These are phyloP conservation scores for Amiota mariae DNA, from an alignment of 2,888 invertebrate species.

Conservation along the genomic window DNA sequence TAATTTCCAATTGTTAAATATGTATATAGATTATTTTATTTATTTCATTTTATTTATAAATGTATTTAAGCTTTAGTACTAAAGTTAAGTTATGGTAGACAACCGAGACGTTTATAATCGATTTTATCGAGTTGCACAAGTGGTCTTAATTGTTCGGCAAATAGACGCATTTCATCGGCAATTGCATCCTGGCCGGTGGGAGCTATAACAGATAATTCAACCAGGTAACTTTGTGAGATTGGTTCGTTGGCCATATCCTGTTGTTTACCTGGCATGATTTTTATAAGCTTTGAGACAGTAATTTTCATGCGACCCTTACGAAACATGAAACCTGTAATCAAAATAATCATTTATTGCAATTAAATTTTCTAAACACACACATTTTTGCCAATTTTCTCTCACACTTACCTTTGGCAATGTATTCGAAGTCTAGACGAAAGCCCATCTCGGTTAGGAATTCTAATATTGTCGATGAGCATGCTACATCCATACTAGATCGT, in stretches of 20 bases:
- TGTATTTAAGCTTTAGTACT: not conserved
- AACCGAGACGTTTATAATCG: constrained; percentile 84
- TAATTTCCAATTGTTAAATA: too few species aligned
- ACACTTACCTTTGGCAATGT: constrained; percentile 84
- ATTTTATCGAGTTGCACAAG: constrained; percentile 94
- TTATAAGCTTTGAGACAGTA: constrained; percentile 94
- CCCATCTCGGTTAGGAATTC: constrained; percentile 95
- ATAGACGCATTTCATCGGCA: constrained; percentile 95
- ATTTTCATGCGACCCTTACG: constrained; percentile 97
- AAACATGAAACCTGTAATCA: constrained; percentile 82
- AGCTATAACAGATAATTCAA: constrained; percentile 89
- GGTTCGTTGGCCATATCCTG: constrained; percentile 83
- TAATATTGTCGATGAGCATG: constrained; percentile 90
- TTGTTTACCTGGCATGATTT: constrained; percentile 83
- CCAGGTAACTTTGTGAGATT: constrained; percentile 92
- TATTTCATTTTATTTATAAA: too few species aligned
- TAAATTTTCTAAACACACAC: too few species aligned
- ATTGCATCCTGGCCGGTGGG: constrained; percentile 95
- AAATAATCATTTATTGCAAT: not conserved
- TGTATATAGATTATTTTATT: too few species aligned
- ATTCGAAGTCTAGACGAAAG: constrained; percentile 93
- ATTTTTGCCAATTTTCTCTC: too few species aligned
- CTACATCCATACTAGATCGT: constrained; percentile 93
- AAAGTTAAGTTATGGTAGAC: constrained; percentile 56
- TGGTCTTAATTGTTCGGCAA: constrained; percentile 94